Percentiles rank a stretch among this genome's conserved stretches.
phyloP scores from a whole-genome alignment of 2,113 vertebrate species.

The Lamprotornis superbus region DNA sequence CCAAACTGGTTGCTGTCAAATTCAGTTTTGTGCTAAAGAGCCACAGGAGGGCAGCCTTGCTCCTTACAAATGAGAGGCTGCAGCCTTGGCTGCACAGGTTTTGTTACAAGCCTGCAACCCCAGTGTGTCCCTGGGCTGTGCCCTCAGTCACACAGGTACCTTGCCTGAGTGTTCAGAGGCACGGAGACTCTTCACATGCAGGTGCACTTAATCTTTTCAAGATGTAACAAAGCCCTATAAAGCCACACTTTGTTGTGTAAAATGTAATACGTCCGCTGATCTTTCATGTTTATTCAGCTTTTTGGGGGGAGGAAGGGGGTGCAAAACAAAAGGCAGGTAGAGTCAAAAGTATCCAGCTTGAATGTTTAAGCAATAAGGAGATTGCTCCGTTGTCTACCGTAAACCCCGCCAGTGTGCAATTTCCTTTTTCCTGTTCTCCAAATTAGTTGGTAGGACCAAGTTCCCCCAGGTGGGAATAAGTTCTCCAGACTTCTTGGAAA shows the following conservation, averaged over 20 bases:
- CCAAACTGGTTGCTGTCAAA: not conserved
- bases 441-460: conserved; percentile 67
- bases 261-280: conserved; percentile 14
- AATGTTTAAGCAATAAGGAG: conserved; percentile 72
- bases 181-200: conserved; percentile 51
- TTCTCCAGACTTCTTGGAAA: conserved; percentile 34
- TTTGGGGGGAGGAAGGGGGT: not conserved
- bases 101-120: not conserved
- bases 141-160: not conserved
- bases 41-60: conserved; percentile 73
- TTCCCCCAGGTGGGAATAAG: conserved; percentile 58
- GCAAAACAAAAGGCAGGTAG: conserved; percentile 20
- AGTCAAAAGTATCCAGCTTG: not conserved
- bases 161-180: conserved; percentile 14
- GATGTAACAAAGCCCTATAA: conserved; percentile 69
- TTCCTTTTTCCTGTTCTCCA: conserved; percentile 79
- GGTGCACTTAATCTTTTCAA: conserved; percentile 77
- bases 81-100: not conserved
- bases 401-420: conserved; percentile 66
- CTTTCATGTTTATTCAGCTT: conserved; percentile 56
- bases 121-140: not conserved
- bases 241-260: conserved; percentile 36
- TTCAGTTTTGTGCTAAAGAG: not conserved
- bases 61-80: not conserved
- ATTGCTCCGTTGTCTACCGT: conserved; percentile 48